These are phyloP conservation scores for Tanypteryx hageni DNA, from an alignment of 2,888 invertebrate species.

Conservation along the genomic window DNA sequence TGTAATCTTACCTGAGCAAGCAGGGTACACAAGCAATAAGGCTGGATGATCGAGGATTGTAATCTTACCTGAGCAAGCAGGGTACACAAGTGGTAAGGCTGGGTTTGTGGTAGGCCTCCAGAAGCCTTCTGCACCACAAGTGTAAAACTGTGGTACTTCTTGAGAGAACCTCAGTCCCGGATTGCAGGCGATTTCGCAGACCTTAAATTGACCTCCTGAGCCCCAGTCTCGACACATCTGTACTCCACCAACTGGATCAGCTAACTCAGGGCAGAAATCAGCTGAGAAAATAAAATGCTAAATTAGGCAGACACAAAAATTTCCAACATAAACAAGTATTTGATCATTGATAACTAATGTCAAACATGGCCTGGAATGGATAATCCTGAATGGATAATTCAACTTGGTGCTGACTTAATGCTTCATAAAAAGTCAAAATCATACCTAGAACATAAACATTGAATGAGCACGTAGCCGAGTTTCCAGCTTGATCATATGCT, in stretches of 20 bases:
- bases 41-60: constrained; percentile 76
- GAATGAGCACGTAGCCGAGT: constrained; percentile 93
- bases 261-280: constrained; percentile 92
- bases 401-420: too few species aligned
- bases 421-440: constrained; percentile 72
- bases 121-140: constrained; percentile 98
- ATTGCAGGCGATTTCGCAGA: constrained; percentile 94
- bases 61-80: constrained; percentile 90
- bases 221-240: constrained; percentile 98
- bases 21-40: constrained; percentile 91
- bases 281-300: constrained; percentile 77
- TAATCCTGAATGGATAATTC: too few species aligned
- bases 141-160: constrained; percentile 96
- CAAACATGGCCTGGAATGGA: too few species aligned
- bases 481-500: constrained; percentile 95
- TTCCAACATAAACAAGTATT: too few species aligned
- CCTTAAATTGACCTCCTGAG: constrained; percentile 96
- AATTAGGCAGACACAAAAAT: neutral
- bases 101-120: constrained; percentile 95
- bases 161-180: constrained; percentile 93
- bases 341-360: too few species aligned
- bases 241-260: constrained; percentile 93
- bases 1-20: constrained; percentile 87
- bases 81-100: constrained; percentile 88
- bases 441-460: constrained; percentile 92